Evolutionary conservation across 2,113 vertebrate species (phyloP).

Genomic region (Pyxicephalus adspersus): DNA sequence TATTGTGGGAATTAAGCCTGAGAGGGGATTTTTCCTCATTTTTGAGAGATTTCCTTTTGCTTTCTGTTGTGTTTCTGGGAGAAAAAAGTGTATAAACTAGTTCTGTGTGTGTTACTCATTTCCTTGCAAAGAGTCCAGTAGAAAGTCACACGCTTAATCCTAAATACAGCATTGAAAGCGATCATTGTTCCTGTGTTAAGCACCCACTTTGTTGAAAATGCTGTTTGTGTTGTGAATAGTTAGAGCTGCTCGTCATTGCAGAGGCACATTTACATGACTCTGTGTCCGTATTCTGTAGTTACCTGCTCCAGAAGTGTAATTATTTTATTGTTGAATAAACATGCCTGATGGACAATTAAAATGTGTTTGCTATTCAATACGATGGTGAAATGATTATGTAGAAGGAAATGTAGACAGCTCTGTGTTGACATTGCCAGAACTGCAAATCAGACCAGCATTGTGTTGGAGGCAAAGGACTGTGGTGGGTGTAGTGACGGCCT

Average conservation of each 20-base stretch:
- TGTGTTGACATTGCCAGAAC: no score
- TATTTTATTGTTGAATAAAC: constrained; percentile 34
- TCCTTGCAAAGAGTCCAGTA: constrained; percentile 59
- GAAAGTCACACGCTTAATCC: constrained; percentile 59
- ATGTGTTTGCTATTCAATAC: background rate
- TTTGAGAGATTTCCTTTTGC: no score
- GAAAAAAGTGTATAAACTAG: no score
- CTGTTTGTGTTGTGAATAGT: constrained; percentile 59
- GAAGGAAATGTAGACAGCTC: background rate
- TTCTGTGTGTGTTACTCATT: constrained; percentile 60
- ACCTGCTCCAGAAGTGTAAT: background rate
- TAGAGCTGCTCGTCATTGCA: background rate
- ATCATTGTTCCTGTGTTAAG: constrained; percentile 50
- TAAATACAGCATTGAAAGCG: constrained; percentile 63
- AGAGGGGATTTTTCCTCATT: no score
- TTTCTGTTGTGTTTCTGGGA: constrained; percentile 40
- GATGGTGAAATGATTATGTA: background rate
- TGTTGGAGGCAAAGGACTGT: background rate
- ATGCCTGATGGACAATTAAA: background rate
- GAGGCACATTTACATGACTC: background rate
- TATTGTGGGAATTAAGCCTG: no score
- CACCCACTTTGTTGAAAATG: constrained; percentile 58
- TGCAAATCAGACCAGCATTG: background rate
- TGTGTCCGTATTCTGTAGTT: background rate
- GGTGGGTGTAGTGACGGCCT: no score